phyloP scores from a whole-genome alignment of 2,113 vertebrate genomes.

The Falcunculus frontatus region DNA sequence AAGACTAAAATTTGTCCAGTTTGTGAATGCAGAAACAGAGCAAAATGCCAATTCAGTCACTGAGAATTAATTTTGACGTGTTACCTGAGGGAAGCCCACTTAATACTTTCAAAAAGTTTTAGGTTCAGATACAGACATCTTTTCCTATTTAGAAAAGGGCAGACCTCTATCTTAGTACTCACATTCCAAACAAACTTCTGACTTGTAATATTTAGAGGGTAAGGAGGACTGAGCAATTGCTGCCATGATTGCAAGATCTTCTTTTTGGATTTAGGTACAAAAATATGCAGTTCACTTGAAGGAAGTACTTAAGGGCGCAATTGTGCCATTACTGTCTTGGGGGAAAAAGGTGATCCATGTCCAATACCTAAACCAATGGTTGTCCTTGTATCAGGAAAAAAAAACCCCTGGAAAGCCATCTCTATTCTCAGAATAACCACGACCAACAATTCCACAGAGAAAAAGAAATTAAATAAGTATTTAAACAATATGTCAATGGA shows the following conservation, averaged over 20 bases:
- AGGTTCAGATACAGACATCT: not conserved
- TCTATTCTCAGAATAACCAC: not conserved
- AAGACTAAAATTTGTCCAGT: not conserved
- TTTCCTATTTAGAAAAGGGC: not conserved
- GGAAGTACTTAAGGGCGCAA: not conserved
- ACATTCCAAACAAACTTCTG: not conserved
- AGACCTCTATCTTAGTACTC: not conserved
- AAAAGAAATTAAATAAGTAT: not conserved
- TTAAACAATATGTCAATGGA: not conserved
- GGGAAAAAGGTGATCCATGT: not conserved
- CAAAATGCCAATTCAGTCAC: not conserved
- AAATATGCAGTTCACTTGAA: not conserved
- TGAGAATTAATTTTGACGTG: not conserved
- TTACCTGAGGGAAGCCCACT: rapidly evolving
- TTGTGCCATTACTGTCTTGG: not conserved
- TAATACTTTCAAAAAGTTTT: not conserved
- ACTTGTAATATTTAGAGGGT: not conserved
- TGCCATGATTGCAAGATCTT: not conserved
- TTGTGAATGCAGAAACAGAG: not conserved
- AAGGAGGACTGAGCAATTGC: not conserved
- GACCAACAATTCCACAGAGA: not conserved
- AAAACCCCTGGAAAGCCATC: not conserved
- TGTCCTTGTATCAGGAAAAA: not conserved
- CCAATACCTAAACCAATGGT: not conserved
- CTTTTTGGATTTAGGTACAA: not conserved